Base-by-base conservation (phyloP, 2,888 invertebrate genomes). In the Amphipoea lucens region DNA sequence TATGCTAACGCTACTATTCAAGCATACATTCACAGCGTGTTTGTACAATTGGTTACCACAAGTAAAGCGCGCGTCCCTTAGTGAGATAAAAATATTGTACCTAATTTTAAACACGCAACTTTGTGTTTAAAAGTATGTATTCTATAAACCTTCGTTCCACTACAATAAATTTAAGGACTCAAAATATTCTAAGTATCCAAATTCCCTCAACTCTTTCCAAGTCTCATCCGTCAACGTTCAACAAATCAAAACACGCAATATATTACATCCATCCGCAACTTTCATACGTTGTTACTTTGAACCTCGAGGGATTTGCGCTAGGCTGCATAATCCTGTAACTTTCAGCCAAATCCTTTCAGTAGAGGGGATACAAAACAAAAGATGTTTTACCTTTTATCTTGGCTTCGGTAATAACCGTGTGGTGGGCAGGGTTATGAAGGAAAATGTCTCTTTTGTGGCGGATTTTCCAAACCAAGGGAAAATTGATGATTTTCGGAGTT, bases 331-430 rank as follows among this genome's bases (percentile, higher is more conserved):
- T 66, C 77, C 60, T 70, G 77, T 74, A 81, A 77, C 77, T 85
- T 76, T 66, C 72, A 72, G 45, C 78, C 29, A 82, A 71, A 82
- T 67, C 85, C 71, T 20, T 85, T 71, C 85, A 78, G 66, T 74
- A 54, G 62, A 54, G 42, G 23, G 63, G 68, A 74, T 78, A 81
- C 85, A 85, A 85, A 84, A 84, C 74, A 84, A 84, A 85, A 81
- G 78, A 84, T 74, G 74, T 68, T 85, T 6, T 84, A 73, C 66
- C 78, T 74, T 85, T 84, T 85, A 69, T 78, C 65, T 78, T 36
- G 12, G 65, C n/a, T 63, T 23, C 40, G 57, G 63, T 71, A 65
- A 74, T 81, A 68, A 67, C 63, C 65, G 45, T 75, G 51, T 54
- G 63, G 76, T 74, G 54, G 51, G 45, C 17, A 73, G 51, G 40